Evolutionary conservation across 1,140 invertebrate genomes (phyloP).

Genomic region (Leptoteleia sp.): DNA sequence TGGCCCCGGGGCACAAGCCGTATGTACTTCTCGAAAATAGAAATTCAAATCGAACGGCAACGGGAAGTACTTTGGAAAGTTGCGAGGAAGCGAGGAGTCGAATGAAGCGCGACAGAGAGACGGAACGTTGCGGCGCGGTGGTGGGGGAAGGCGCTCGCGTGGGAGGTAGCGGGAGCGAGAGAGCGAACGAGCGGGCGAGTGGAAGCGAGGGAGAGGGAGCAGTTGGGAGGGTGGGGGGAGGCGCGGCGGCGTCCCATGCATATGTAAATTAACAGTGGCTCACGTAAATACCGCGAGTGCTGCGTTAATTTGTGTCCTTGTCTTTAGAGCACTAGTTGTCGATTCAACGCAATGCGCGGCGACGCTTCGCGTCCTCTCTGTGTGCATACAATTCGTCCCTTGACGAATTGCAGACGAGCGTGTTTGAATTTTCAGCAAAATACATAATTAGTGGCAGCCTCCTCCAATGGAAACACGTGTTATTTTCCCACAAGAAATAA

Average conservation of each 20-base stretch:
- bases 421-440: conserved; percentile 65
- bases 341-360: conserved; percentile 58
- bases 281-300: conserved; percentile 32
- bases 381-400: conserved; percentile 64
- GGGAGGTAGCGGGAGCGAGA: neutral
- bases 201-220: neutral
- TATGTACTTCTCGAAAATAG: conserved; percentile 46
- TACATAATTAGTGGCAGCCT: conserved; percentile 61
- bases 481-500: conserved; percentile 56
- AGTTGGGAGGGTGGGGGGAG: conserved; percentile 18
- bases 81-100: conserved; percentile 8
- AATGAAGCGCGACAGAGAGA: conserved; percentile 7
- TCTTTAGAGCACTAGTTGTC: conserved; percentile 66
- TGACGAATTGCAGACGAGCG: conserved; percentile 64
- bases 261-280: conserved; percentile 66
- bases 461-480: conserved; percentile 59
- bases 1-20: conserved; percentile 23
- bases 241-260: conserved; percentile 61
- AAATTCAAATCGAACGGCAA: conserved; percentile 61
- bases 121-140: neutral
- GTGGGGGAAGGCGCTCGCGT: too few species aligned
- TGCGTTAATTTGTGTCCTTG: conserved; percentile 68
- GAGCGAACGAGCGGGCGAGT: conserved; percentile 42
- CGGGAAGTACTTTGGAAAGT: conserved; percentile 39
- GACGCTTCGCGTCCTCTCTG: conserved; percentile 52